Evolutionary conservation across 2,888 invertebrate species (phyloP).

Genomic region (Chaetogeoica ovagalla): DNA sequence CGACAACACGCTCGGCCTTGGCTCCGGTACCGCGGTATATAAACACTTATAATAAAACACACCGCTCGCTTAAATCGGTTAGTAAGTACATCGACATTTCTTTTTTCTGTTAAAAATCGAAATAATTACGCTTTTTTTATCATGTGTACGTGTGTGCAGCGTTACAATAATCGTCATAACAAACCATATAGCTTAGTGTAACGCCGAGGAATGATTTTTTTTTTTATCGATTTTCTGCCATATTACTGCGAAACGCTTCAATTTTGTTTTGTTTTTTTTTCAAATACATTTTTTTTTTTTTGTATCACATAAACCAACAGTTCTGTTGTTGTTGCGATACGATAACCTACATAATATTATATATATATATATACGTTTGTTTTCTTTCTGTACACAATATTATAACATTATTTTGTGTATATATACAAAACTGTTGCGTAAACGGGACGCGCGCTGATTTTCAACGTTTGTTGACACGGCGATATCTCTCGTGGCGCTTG

Average conservation of each 20-base stretch:
- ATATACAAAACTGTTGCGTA: not conserved
- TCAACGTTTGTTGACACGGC: constrained; percentile 9
- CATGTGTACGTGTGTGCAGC: not conserved
- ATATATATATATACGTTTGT: too few relatives aligned
- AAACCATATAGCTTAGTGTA: too few relatives aligned
- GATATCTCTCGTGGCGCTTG: not conserved
- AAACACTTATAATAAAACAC: too few relatives aligned
- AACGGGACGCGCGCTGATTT: constrained; percentile 26
- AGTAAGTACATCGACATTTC: not conserved
- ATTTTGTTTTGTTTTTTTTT: not conserved
- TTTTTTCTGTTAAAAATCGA: not conserved
- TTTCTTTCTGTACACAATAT: too few relatives aligned
- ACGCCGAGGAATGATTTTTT: not conserved
- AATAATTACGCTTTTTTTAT: constrained; percentile 1
- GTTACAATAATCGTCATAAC: too few relatives aligned
- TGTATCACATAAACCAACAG: not conserved
- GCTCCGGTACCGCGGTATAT: too few relatives aligned
- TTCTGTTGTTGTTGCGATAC: not conserved
- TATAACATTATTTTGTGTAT: not conserved
- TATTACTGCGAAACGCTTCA: not conserved
- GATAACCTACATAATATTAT: constrained; percentile 2
- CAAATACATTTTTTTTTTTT: too few relatives aligned
- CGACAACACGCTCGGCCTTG: too few relatives aligned
- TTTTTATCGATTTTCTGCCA: too few relatives aligned
- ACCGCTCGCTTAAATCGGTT: too few relatives aligned